A percentile compares a stretch with the other conserved stretches of the same genome.
These are phyloP conservation scores for Sesamia inferens DNA, from an alignment of 2,888 invertebrate species.

Conservation along the genomic window DNA sequence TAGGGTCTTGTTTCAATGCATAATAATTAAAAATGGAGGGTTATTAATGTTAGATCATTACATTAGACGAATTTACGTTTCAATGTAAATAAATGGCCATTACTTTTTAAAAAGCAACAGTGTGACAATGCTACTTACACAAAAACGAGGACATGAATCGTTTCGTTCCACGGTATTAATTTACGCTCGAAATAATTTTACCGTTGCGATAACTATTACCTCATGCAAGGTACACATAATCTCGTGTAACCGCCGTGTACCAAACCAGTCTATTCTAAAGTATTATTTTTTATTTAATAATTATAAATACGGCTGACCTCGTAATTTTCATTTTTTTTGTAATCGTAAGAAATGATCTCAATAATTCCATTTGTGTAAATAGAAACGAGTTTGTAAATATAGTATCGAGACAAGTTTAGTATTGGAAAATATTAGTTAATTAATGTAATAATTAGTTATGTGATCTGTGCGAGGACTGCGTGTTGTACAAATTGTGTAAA, in stretches of 20 bases:
- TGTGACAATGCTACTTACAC: conserved; percentile 58
- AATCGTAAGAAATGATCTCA: conserved; percentile 89
- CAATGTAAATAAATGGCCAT: conserved; percentile 23
- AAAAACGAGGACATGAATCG: conserved; percentile 59
- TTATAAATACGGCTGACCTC: conserved; percentile 78
- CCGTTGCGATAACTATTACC: conserved; percentile 75
- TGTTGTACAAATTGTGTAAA: conserved; percentile 69
- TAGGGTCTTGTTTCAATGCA: conserved; percentile 16
- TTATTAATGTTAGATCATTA: neutral
- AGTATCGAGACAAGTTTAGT: conserved; percentile 72
- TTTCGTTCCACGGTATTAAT: conserved; percentile 63
- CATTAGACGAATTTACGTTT: conserved; percentile 10
- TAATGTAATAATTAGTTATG: conserved; percentile 74
- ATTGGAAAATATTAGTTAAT: conserved; percentile 70
- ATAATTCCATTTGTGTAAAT: conserved; percentile 89
- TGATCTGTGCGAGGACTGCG: conserved; percentile 71
- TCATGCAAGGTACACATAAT: conserved; percentile 75
- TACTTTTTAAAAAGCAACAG: conserved; percentile 47
- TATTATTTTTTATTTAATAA: conserved; percentile 85
- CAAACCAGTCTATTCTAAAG: conserved; percentile 87
- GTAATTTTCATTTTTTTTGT: conserved; percentile 81
- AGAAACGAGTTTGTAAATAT: conserved; percentile 84
- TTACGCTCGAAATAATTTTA: conserved; percentile 56
- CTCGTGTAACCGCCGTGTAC: conserved; percentile 75
- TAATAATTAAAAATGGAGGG: conserved; percentile 30